Conservation (phyloP, 2,113 vertebrate genomes). For the Bujurquina vittata region DNA sequence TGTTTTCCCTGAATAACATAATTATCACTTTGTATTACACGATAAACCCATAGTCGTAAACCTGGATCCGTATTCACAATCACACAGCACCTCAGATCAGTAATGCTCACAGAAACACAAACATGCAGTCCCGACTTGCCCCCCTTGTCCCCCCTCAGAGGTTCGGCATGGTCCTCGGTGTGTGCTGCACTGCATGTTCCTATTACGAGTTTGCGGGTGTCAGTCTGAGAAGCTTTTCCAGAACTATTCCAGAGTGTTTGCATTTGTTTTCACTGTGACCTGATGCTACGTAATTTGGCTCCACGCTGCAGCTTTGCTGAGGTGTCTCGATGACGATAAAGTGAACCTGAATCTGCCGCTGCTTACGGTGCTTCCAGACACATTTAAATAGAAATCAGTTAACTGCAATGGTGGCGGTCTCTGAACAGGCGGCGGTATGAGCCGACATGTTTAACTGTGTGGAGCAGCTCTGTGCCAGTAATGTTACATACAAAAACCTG, state of each 20-base stretch:
- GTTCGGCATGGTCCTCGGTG: constrained; percentile 5
- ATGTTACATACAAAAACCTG: too few relatives aligned
- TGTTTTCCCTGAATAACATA: neutral
- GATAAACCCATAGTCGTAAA: constrained; percentile 11
- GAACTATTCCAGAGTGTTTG: neutral
- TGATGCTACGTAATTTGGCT: too few relatives aligned
- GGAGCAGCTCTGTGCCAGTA: neutral
- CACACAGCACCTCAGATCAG: constrained; percentile 13
- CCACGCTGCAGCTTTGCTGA: too few relatives aligned
- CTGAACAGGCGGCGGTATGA: neutral
- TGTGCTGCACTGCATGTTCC: constrained; percentile 27
- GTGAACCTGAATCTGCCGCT: neutral
- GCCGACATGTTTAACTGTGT: neutral
- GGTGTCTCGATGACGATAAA: too few relatives aligned
- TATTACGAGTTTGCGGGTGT: constrained; percentile 36
- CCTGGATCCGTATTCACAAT: constrained; percentile 39
- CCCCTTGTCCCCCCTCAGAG: neutral
- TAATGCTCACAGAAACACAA: neutral
- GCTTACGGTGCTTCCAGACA: neutral
- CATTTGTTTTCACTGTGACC: too few relatives aligned
- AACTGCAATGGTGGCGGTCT: too few relatives aligned
- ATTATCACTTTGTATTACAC: neutral
- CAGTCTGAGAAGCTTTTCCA: neutral
- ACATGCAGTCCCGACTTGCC: neutral
- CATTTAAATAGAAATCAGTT: too few relatives aligned